Conservation (phyloP, 2,113 vertebrate species). For the Pollimyrus isidori region DNA sequence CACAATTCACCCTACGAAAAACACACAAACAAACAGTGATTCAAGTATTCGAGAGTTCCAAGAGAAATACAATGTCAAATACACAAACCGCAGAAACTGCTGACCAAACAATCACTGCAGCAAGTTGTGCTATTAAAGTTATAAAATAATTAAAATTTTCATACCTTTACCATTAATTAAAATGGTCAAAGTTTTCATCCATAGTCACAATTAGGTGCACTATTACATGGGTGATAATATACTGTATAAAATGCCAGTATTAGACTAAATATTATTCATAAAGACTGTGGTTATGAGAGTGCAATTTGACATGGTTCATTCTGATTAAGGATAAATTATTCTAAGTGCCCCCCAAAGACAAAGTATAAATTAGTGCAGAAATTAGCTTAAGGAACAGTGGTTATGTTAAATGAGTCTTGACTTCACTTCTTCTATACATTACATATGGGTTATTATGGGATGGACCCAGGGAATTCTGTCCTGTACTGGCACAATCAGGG, state of each 20-base stretch:
- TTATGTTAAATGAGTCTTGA: constrained; percentile 7
- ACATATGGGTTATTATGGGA: neutral
- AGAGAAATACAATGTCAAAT: neutral
- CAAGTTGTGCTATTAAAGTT: neutral
- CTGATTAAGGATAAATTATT: constrained; percentile 47
- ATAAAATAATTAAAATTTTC: neutral
- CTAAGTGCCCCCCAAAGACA: constrained; percentile 50
- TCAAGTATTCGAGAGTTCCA: neutral
- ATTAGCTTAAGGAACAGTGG: constrained; percentile 43
- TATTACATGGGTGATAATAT: constrained; percentile 5
- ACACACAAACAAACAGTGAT: neutral
- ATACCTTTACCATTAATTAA: neutral
- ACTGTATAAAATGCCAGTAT: neutral
- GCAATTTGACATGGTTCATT: constrained; percentile 46
- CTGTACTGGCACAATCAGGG: neutral
- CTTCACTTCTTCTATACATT: constrained; percentile 1
- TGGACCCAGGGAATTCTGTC: neutral
- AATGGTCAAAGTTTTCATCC: neutral
- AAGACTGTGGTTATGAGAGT: constrained; percentile 39
- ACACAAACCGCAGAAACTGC: neutral
- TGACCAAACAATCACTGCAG: neutral
- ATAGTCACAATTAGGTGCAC: neutral
- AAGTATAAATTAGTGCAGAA: constrained; percentile 47
- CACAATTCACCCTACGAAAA: neutral
- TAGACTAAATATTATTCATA: constrained; percentile 30